A percentile compares a stretch with the other conserved stretches of the same genome.
Evolutionary conservation across 2,888 invertebrate genomes (phyloP).

Genomic region (Drosophila demipolita): DNA sequence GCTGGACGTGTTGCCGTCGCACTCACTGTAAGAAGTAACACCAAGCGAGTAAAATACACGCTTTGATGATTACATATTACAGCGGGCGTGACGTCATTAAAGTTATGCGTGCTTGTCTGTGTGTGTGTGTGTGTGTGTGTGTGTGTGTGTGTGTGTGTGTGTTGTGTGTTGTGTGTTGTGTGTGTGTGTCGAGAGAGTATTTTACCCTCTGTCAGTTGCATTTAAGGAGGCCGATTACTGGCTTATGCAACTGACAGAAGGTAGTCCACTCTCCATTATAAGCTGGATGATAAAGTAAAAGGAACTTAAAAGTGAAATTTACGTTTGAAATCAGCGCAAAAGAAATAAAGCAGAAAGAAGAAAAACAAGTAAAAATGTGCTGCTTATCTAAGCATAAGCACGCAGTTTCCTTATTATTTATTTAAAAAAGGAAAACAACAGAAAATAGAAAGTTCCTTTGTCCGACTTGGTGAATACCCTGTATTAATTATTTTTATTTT

Average conservation of each 20-base stretch:
- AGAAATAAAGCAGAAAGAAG: not conserved
- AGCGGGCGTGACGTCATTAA: slow-evolving; percentile 88
- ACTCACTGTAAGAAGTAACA: slow-evolving; percentile 99
- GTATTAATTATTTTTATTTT: not conserved
- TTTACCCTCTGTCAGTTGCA: slow-evolving; percentile 42
- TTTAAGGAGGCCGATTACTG: not conserved
- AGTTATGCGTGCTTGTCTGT: slow-evolving; percentile 14
- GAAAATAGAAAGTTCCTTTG: not conserved
- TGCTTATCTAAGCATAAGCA: slow-evolving; percentile 56
- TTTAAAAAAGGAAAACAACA: slow-evolving; percentile 39
- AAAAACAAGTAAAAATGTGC: slow-evolving; percentile 8
- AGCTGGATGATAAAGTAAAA: not conserved
- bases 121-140: not conserved
- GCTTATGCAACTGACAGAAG: slow-evolving; percentile 8
- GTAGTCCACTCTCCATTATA: slow-evolving; percentile 6
- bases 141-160: not conserved
- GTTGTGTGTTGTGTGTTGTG: slow-evolving; percentile 8
- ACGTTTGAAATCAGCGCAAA: slow-evolving; percentile 56
- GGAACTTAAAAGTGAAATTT: slow-evolving; percentile 41
- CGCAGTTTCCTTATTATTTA: slow-evolving; percentile 65
- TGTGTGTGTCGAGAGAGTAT: not conserved
- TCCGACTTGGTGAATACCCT: not conserved
- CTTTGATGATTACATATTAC: slow-evolving; percentile 95
- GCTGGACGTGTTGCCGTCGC: slow-evolving; percentile 84
- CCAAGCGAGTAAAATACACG: slow-evolving; percentile 91